Conservation (phyloP, 2,888 invertebrate species). For the Cephus spinipes region DNA sequence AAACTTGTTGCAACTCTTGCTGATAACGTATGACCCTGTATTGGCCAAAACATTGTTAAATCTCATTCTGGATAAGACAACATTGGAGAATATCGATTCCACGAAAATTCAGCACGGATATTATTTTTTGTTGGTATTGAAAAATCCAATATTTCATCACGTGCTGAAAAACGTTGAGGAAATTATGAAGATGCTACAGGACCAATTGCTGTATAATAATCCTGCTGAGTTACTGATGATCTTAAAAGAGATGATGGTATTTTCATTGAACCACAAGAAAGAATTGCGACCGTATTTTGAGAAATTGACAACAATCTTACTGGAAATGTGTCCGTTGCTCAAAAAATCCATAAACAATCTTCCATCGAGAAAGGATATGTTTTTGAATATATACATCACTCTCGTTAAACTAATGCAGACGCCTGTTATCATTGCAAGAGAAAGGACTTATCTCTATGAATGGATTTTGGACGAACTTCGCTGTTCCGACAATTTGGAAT, state of each 20-base stretch:
- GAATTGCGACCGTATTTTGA: conserved; percentile 30
- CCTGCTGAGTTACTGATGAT: conserved; percentile 48
- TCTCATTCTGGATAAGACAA: conserved; percentile 28
- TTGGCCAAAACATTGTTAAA: conserved; percentile 30
- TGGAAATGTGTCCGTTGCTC: conserved; percentile 41
- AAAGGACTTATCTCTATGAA: conserved; percentile 35
- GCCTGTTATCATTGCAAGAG: conserved; percentile 37
- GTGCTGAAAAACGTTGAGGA: conserved; percentile 42
- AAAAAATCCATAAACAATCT: conserved; percentile 37
- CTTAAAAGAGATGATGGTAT: conserved; percentile 52
- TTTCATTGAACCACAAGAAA: conserved; percentile 42
- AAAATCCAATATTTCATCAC: conserved; percentile 48
- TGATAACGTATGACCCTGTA: conserved; percentile 17
- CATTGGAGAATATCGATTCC: conserved; percentile 23
- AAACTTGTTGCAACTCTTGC: conserved; percentile 43
- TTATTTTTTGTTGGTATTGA: conserved; percentile 58
- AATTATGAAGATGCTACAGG: conserved; percentile 43
- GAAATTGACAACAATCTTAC: conserved; percentile 38
- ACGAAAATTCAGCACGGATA: conserved; percentile 54
- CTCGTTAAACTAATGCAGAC: conserved; percentile 43
- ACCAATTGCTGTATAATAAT: conserved; percentile 36
- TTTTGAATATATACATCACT: conserved; percentile 51
- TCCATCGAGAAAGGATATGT: conserved; percentile 31
- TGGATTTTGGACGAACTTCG: conserved; percentile 54
- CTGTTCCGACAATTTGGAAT: conserved; percentile 34